A percentile compares a stretch with the other conserved stretches of the same genome.
phyloP scores from a whole-genome alignment of 2,113 vertebrate species.

The Proterorhinus semilunaris region DNA sequence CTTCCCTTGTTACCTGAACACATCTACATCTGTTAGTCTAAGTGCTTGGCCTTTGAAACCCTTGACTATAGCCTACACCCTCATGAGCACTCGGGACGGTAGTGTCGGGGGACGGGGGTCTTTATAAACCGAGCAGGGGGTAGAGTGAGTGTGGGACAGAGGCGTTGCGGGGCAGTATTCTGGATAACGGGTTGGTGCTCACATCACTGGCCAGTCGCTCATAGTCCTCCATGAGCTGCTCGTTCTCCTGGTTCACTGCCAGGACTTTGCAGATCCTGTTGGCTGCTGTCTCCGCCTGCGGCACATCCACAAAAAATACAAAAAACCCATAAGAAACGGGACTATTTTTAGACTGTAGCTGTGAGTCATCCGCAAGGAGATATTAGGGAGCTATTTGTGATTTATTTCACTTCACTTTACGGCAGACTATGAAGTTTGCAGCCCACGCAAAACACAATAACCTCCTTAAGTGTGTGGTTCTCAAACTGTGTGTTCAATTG shows the following conservation, averaged over 20 bases:
- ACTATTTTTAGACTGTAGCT: slow-evolving; percentile 1
- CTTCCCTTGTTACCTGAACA: too few species aligned
- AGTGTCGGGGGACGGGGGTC: not conserved
- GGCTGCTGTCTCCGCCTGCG: slow-evolving; percentile 96
- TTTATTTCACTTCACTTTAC: not conserved
- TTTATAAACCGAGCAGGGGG: not conserved
- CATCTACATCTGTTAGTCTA: not conserved
- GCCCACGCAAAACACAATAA: slow-evolving; percentile 15
- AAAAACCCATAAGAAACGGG: slow-evolving; percentile 45
- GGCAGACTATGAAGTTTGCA: slow-evolving; percentile 13
- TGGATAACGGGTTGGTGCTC: slow-evolving; percentile 71
- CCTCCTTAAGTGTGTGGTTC: slow-evolving; percentile 14
- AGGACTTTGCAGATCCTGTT: slow-evolving; percentile 99
- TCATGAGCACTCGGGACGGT: slow-evolving; percentile 42
- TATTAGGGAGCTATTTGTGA: not conserved
- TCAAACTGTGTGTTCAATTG: not conserved
- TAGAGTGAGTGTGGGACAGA: not conserved
- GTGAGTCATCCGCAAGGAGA: not conserved
- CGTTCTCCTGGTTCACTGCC: slow-evolving; percentile 98
- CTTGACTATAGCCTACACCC: not conserved
- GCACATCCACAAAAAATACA: slow-evolving; percentile 6
- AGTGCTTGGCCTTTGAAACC: not conserved
- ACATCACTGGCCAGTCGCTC: slow-evolving; percentile 99
- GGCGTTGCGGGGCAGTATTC: slow-evolving; percentile 19
- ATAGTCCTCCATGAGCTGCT: slow-evolving; percentile 99